Evolutionary conservation across 2,888 invertebrate genomes (phyloP).

Genomic region (Urechis unicinctus): DNA sequence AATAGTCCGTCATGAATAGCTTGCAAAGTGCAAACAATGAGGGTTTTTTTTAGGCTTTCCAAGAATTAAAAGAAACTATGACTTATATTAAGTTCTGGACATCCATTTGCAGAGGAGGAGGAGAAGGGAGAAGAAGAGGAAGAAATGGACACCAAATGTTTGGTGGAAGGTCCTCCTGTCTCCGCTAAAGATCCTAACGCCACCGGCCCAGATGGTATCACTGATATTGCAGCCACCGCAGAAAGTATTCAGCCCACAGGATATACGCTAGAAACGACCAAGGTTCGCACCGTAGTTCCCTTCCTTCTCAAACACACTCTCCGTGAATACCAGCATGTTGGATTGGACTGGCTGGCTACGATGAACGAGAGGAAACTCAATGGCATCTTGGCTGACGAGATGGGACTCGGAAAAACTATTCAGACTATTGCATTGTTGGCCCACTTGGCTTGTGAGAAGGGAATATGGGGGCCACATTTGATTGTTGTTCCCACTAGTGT

Average conservation of each 20-base stretch:
- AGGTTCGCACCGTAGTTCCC: constrained; percentile 73
- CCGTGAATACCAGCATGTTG: constrained; percentile 97
- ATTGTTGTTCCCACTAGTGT: constrained; percentile 99
- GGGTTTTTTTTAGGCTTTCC: too few relatives aligned
- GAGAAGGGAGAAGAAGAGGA: not conserved
- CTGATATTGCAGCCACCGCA: constrained; percentile 87
- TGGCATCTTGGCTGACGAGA: constrained; percentile 97
- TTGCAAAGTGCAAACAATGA: too few relatives aligned
- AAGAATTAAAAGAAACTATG: too few relatives aligned
- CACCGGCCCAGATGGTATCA: constrained; percentile 61
- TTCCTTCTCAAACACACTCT: constrained; percentile 81
- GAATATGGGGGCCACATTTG: constrained; percentile 96
- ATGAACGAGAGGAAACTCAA: constrained; percentile 70
- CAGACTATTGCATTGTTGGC: constrained; percentile 95
- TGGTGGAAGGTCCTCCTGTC: not conserved
- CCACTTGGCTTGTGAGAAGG: constrained; percentile 64
- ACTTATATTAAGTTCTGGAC: not conserved
- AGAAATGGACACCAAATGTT: not conserved
- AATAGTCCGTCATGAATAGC: not conserved
- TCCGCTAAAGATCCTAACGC: constrained; percentile 1
- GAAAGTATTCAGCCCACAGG: constrained; percentile 97
- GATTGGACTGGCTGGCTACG: constrained; percentile 96
- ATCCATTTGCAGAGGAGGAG: not conserved
- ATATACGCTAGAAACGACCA: constrained; percentile 89
- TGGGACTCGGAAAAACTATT: constrained; percentile 95